Evolutionary conservation across 2,797 vertebrate species (phyloP).

Genomic region (Sorex maritimensis): DNA sequence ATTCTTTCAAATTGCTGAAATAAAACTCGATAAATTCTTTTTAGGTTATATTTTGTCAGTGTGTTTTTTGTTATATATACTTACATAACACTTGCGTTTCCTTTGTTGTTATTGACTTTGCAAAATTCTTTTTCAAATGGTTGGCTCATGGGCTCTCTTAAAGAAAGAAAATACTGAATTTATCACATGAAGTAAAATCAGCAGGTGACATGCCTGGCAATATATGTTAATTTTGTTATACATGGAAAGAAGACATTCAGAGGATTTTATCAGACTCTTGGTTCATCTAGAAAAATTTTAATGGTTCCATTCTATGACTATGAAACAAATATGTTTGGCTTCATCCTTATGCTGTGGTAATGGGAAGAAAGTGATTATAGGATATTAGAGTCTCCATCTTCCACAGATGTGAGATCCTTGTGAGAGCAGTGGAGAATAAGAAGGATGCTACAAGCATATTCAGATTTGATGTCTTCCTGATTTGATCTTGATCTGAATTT

Average conservation of each 20-base stretch:
- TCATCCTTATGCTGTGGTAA: not conserved
- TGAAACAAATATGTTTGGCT: not conserved
- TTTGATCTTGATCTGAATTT: not conserved
- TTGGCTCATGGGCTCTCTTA: slow-evolving; percentile 63
- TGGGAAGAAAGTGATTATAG: not conserved
- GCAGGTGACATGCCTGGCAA: not conserved
- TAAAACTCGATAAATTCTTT: slow-evolving; percentile 32
- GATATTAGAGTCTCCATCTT: not conserved
- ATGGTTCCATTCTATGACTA: not conserved
- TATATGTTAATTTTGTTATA: slow-evolving; percentile 37
- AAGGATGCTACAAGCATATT: slow-evolving; percentile 3
- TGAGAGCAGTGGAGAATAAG: not conserved
- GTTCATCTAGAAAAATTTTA: not conserved
- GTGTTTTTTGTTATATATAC: not conserved
- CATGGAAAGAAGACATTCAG: slow-evolving; percentile 48
- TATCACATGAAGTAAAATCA: slow-evolving; percentile 60
- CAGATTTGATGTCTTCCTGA: slow-evolving; percentile 8
- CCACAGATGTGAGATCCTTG: not conserved
- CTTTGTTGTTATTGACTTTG: slow-evolving; percentile 38
- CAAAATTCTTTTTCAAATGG: not conserved
- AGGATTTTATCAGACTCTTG: not conserved
- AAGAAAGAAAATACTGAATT: slow-evolving; percentile 70
- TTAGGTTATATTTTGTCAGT: not conserved
- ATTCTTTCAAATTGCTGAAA: slow-evolving; percentile 47
- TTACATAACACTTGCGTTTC: slow-evolving; percentile 3